Evolutionary conservation across 2,888 invertebrate species (phyloP), one percentile per base, ranked within the genome.

Genomic region (Meiosimyza platycephala): DNA sequence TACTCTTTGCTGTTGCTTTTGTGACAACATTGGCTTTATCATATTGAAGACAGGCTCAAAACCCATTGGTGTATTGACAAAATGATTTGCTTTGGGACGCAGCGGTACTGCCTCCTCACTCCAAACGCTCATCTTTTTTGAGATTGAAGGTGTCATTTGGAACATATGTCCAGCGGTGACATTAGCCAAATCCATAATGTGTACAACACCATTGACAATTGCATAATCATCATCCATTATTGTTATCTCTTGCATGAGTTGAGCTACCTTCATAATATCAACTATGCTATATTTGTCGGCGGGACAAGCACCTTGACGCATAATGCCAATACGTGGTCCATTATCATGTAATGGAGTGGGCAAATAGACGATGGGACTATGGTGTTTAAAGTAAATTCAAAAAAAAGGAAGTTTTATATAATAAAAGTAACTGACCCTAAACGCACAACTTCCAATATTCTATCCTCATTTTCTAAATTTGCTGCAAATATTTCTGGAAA

Each of bases 201-300:
- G 86, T 48, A 90, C 50, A 3, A 82, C 83, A 50, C 91, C 91
- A 72, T 88, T 83, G 7, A 91, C 85, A 57, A 88, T 84, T 50
- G 89, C 88, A 77, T 90, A 88, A 81, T 92, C 92, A 79, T 92
- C 91, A 79, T 91, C 91, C n/a, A 89, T 79, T 77, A 92, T 79
- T 69, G 89, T 79, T 73, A 91, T 89, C 78, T 92, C 92, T 74
- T 89, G 88, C 57, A 91, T 83, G 86, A 91, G 90, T 74, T 89
- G 88, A 6, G 89, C 88, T 11, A 89, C 85, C 79, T 89, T 89
- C 75, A 91, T 85, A n/a, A 91, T 78, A 74, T 90, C 90, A 1
- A 83, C 67, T 50, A 90, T 82, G 18, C 85, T 85, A 71, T 85
- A 88, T 78, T 88, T 84, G 1, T 88, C 84, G 3, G 90, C 85